phyloP scores from a whole-genome alignment of 2,888 invertebrate species.

The Endomychus coccineus region DNA sequence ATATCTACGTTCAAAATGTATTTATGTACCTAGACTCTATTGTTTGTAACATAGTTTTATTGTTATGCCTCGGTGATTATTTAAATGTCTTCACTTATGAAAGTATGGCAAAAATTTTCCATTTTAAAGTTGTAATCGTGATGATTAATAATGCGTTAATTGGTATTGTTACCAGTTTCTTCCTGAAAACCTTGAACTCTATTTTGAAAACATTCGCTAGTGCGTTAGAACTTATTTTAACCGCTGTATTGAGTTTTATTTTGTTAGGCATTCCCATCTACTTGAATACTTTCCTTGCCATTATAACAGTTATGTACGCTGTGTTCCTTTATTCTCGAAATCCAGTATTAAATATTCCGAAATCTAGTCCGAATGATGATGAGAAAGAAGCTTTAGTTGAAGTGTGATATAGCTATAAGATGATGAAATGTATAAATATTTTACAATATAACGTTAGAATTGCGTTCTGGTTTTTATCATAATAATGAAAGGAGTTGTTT shows the following conservation, averaged over 20 bases:
- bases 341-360: constrained; percentile 63
- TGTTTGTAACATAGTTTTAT: constrained; percentile 73
- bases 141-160: constrained; percentile 84
- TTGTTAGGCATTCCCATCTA: constrained; percentile 81
- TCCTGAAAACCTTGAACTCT: constrained; percentile 86
- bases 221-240: constrained; percentile 84
- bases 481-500: too few species aligned
- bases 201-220: constrained; percentile 94
- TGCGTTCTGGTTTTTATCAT: too few species aligned
- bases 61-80: constrained; percentile 60
- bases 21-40: constrained; percentile 95
- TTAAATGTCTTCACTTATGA: constrained; percentile 52
- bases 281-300: constrained; percentile 72
- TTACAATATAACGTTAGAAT: too few species aligned
- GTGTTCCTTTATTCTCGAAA: constrained; percentile 83
- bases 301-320: constrained; percentile 73
- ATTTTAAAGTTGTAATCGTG: constrained; percentile 68
- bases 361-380: constrained; percentile 16
- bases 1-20: constrained; percentile 88
- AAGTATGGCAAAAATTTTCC: constrained; percentile 51
- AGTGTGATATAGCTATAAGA: constrained; percentile 2
- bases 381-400: constrained; percentile 9
- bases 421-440: too few species aligned
- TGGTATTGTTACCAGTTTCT: constrained; percentile 90
- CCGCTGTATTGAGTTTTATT: constrained; percentile 79